Evolutionary conservation across 2,797 vertebrate genomes (phyloP), one percentile per base, ranked within the genome.

Genomic region (Onychomys torridus): DNA sequence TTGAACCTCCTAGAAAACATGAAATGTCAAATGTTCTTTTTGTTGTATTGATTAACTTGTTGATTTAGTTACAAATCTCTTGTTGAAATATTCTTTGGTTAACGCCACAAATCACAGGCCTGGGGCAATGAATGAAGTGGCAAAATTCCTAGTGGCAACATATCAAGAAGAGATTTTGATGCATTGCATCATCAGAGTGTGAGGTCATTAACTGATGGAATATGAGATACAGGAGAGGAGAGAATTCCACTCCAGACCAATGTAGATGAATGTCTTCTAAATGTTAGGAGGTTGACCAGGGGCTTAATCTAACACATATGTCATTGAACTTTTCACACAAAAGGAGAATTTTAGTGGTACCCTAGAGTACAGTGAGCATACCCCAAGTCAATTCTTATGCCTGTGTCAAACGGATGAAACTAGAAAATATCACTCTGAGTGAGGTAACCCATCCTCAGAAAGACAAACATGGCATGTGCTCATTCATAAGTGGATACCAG

Each of bases 321-420:
- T 12, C 57, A 91, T 81, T 93, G 79, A 91, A 79, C 82, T 92
- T 92, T 55, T 88, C n/a, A 90, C 32, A 55, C 37, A 21, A 89
- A 71, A 95, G 55, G 2, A 37, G 40, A 13, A 16, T 82, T 82
- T 91, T 19, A 40, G 84, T 37, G 61, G 78, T 76, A 57, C 23
- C 27, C 19, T 55, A 81, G 37, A 65, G 40, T 78, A 82, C 4
- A 67, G 34, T 37, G 55, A 86, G 7, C 11, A 71, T 21, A 40
- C 59, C 73, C 43, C 16, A 93, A 40, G 59, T 37, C 49, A 23
- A 5, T 73, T 87, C 61, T 83, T 81, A 73, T 40, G 21, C 61
- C 46, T 29, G 6, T 71, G 0, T 57, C 55, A 57, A 57, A 57
- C 5, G 55, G 55, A 57, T 57, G 55, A 19, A 57, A 57, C 55